Conservation (phyloP, 2,797 vertebrate species). For the Prunella strophiata region DNA sequence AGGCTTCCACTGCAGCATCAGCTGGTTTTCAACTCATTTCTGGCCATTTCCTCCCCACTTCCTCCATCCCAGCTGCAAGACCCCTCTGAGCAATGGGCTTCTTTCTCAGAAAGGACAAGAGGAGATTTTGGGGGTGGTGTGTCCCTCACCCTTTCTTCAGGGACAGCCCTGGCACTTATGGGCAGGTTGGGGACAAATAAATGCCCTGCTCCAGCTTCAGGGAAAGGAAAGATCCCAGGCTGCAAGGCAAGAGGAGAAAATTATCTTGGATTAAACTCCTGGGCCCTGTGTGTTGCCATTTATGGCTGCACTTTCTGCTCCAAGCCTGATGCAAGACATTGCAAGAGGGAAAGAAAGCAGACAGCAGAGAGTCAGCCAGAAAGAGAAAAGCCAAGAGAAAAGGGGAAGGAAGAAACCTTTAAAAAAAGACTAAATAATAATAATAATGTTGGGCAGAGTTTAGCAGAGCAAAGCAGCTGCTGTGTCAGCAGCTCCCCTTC, state of each 20-base stretch:
- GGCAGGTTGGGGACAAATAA: neutral
- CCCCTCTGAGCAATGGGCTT: neutral
- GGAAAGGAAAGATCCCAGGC: neutral
- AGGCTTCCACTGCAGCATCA: neutral
- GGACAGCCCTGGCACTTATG: neutral
- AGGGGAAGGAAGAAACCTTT: neutral
- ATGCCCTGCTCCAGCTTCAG: neutral
- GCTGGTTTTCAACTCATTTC: neutral
- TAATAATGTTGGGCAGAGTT: neutral
- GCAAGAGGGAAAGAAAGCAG: slow-evolving; percentile 61
- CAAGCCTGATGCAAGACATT: slow-evolving; percentile 69
- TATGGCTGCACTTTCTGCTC: slow-evolving; percentile 73
- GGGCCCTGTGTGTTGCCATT: slow-evolving; percentile 64
- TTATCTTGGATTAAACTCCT: slow-evolving; percentile 21
- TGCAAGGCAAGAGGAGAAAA: neutral
- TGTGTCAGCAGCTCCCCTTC: neutral
- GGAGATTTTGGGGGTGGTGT: neutral
- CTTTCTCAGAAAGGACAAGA: neutral
- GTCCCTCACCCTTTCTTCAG: neutral
- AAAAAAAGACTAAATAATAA: neutral
- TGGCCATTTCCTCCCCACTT: neutral
- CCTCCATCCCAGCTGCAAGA: neutral
- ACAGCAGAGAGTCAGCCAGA: neutral
- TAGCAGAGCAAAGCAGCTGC: neutral
- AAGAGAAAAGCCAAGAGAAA: slow-evolving; percentile 15